Conservation (phyloP, 2,888 invertebrate species). For the Dascillus cervinus region DNA sequence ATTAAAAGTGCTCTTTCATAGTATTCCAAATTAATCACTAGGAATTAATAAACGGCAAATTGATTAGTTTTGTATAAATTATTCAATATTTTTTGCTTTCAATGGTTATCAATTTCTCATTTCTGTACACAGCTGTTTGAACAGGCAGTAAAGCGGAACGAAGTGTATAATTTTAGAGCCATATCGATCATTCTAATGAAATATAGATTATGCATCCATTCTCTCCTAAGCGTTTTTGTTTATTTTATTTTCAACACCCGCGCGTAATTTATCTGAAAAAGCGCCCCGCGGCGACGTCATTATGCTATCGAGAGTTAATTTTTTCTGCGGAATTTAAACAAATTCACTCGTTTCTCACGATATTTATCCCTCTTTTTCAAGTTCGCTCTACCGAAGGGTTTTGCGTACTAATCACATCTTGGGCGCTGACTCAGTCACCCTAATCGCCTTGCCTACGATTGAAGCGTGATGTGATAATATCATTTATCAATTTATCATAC, state of each 20-base stretch:
- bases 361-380: constrained; percentile 30
- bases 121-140: constrained; percentile 12
- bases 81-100: background rate
- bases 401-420: constrained; percentile 25
- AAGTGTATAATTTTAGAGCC: constrained; percentile 7
- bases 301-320: background rate
- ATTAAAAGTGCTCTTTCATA: no score
- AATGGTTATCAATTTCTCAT: constrained; percentile 17
- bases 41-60: constrained; percentile 1
- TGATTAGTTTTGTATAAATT: background rate
- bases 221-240: no score
- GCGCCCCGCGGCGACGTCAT: background rate
- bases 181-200: constrained; percentile 6
- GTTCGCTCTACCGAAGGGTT: constrained; percentile 14
- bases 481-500: constrained; percentile 26
- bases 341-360: constrained; percentile 26
- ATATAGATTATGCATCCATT: constrained; percentile 4
- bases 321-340: constrained; percentile 6
- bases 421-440: constrained; percentile 26
- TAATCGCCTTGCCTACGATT: constrained; percentile 23
- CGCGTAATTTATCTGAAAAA: no score
- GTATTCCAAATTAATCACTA: no score
- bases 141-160: constrained; percentile 3
- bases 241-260: no score
- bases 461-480: constrained; percentile 23